Conservation (phyloP, 2,797 vertebrate genomes). For the Tiaroga cobitis region DNA sequence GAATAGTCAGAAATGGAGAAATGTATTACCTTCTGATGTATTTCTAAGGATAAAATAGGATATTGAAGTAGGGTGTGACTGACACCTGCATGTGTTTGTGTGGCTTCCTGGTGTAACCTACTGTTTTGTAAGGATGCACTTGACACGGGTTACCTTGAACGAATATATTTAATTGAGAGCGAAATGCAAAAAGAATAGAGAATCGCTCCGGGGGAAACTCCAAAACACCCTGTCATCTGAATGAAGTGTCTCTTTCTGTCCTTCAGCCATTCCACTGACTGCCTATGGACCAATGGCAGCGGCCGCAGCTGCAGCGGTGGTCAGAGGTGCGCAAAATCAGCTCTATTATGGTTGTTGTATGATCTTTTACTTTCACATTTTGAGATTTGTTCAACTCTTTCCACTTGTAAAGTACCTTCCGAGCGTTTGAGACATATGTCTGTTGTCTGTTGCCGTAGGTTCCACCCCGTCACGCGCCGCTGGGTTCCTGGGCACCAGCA, state of each 20-base stretch:
- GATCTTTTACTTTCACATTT: background rate
- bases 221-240: background rate
- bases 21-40: background rate
- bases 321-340: conserved; percentile 85
- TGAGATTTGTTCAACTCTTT: background rate
- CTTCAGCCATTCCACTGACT: conserved; percentile 91
- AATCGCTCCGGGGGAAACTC: too few relatives aligned
- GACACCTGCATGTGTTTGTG: background rate
- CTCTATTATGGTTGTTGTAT: background rate
- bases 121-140: too few relatives aligned
- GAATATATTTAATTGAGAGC: too few relatives aligned
- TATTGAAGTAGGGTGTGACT: background rate
- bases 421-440: background rate
- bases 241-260: background rate
- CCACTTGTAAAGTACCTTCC: background rate
- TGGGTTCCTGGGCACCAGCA: conserved; percentile 95
- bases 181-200: too few relatives aligned
- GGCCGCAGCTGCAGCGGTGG: conserved; percentile 88
- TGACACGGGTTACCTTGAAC: too few relatives aligned
- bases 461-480: conserved; percentile 92
- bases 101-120: background rate
- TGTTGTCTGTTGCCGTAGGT: conserved; percentile 70
- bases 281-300: conserved; percentile 96
- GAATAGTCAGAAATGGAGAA: background rate
- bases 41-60: background rate